Evolutionary conservation across 2,797 vertebrate species (phyloP).

Genomic region (Rhabdomys pumilio): DNA sequence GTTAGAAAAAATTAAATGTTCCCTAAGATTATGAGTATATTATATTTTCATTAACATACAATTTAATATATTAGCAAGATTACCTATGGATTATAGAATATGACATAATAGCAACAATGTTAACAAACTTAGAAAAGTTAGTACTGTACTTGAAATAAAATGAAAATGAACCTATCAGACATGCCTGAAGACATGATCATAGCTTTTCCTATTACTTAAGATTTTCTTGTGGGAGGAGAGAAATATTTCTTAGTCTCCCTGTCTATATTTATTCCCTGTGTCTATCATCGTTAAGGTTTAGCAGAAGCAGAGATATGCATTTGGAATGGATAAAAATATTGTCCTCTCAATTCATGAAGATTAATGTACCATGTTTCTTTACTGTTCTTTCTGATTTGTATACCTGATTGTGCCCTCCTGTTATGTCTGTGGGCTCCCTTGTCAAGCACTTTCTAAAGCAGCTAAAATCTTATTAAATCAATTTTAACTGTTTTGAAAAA

Average conservation of each 20-base stretch:
- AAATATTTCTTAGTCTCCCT: not conserved
- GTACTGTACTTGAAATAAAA: not conserved
- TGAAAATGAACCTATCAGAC: not conserved
- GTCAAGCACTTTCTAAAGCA: constrained; percentile 19
- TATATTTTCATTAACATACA: not conserved
- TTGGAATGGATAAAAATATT: not conserved
- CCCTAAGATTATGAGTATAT: not conserved
- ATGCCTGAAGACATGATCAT: not conserved
- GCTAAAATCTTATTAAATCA: constrained; percentile 63
- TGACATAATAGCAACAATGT: not conserved
- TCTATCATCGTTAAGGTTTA: not conserved
- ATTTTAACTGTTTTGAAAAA: constrained; percentile 74
- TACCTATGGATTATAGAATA: not conserved
- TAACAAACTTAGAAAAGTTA: not conserved
- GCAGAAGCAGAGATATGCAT: not conserved
- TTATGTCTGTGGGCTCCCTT: not conserved
- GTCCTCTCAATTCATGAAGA: not conserved
- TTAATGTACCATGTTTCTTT: constrained; percentile 27
- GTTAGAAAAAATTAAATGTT: not conserved
- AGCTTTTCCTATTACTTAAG: not conserved
- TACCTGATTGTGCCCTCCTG: constrained; percentile 32
- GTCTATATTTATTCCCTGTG: not conserved
- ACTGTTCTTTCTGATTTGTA: not conserved
- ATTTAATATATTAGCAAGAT: not conserved
- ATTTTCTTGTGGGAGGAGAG: not conserved